Evolutionary conservation across 2,113 vertebrate genomes (phyloP).

Genomic region (Epinephelus lanceolatus): DNA sequence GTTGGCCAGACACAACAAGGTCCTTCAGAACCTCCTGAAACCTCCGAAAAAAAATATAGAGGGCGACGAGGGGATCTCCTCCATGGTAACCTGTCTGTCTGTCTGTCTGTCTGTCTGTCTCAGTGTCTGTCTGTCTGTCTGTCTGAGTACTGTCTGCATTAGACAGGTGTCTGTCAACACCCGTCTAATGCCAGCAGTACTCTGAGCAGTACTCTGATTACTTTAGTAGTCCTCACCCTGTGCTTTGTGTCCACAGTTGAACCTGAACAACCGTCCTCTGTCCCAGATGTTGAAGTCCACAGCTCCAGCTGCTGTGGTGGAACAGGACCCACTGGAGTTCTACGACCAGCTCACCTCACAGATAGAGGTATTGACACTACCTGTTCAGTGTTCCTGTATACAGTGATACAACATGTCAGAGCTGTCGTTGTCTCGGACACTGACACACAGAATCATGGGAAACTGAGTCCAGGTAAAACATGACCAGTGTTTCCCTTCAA

Average conservation of each 20-base stretch:
- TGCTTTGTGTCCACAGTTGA: slow-evolving; percentile 85
- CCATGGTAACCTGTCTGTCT: slow-evolving; percentile 87
- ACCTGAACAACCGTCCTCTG: slow-evolving; percentile 94
- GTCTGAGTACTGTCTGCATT: not conserved
- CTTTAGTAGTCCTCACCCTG: not conserved
- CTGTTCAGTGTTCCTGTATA: no score
- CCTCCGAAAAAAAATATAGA: slow-evolving; percentile 89
- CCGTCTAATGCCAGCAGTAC: no score
- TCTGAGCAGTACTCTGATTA: no score
- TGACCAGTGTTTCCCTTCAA: no score
- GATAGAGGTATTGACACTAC: slow-evolving; percentile 86
- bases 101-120: not conserved
- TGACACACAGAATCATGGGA: no score
- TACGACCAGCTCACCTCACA: slow-evolving; percentile 93
- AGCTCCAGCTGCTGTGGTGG: slow-evolving; percentile 84
- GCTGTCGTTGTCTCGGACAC: no score
- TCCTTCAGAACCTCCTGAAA: slow-evolving; percentile 92
- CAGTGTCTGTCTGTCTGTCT: not conserved
- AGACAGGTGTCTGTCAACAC: not conserved
- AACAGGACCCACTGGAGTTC: slow-evolving; percentile 93
- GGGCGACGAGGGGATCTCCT: slow-evolving; percentile 94
- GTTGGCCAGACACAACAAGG: slow-evolving; percentile 95
- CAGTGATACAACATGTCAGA: no score
- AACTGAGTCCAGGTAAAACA: no score
- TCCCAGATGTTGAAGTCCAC: slow-evolving; percentile 94